Evolutionary conservation across 2,888 invertebrate genomes (phyloP).

Genomic region (Ornithoptera alexandrae): DNA sequence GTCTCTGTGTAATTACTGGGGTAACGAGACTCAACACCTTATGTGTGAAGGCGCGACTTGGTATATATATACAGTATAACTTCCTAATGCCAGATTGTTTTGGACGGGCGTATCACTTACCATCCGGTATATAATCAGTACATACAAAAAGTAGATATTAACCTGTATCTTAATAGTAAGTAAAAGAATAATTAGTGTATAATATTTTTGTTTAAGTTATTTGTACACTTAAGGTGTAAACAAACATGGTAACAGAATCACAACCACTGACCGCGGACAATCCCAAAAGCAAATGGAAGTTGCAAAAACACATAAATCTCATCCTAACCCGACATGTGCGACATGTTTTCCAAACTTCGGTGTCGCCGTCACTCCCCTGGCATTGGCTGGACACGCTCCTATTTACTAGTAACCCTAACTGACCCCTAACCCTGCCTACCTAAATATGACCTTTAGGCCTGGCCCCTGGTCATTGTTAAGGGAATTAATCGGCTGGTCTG

Average conservation of each 20-base stretch:
- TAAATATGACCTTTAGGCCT: constrained; percentile 75
- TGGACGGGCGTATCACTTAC: too few relatives aligned
- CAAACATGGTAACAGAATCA: not conserved
- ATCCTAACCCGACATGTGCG: constrained; percentile 49
- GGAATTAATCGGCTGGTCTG: constrained; percentile 75
- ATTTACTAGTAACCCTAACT: constrained; percentile 72
- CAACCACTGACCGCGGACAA: constrained; percentile 25
- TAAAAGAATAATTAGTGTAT: not conserved
- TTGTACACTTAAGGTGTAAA: not conserved
- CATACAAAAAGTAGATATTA: too few relatives aligned
- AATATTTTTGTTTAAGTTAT: not conserved
- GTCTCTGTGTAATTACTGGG: too few relatives aligned
- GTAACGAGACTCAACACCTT: too few relatives aligned
- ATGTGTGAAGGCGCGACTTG: too few relatives aligned
- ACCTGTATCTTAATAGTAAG: too few relatives aligned
- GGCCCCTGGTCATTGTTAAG: constrained; percentile 69
- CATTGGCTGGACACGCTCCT: constrained; percentile 51
- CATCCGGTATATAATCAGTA: too few relatives aligned
- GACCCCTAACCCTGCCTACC: constrained; percentile 75
- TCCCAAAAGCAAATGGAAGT: constrained; percentile 35
- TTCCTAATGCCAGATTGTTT: too few relatives aligned
- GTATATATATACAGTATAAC: too few relatives aligned
- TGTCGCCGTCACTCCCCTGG: constrained; percentile 69
- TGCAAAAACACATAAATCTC: constrained; percentile 63
- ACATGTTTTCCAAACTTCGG: constrained; percentile 67